Base-by-base conservation (phyloP, 2,113 vertebrate genomes). In the Agelaius tricolor region DNA sequence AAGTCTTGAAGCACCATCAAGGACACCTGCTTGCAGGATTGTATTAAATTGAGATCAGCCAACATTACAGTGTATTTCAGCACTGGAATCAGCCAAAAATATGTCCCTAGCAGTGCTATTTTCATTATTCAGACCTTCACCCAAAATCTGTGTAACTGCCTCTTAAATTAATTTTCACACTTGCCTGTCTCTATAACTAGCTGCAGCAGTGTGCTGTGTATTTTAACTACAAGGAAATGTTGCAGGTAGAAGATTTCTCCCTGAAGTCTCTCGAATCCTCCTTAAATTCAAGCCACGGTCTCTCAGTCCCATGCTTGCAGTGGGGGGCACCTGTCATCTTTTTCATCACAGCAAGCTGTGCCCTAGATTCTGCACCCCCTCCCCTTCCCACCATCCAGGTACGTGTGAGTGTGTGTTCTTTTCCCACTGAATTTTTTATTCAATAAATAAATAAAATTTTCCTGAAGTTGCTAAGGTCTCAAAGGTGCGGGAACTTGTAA, bases 391-490 rank as follows among this genome's bases (percentile, higher is more conserved):
- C 75, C 39, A 5, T 7, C 33, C 91, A 95, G 94, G 91, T 96
- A 91, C 1, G 0, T 73, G 79, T 39, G 84, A 87, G 80, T 68
- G 23, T 75, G 43, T 74, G 68, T 87, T 93, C 85, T 93, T 86
- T 91, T 93, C 73, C 75, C 74, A 90, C 71, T 96, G 89, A 90
- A 85, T 96, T 90, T 93, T 96, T 95, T 91, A 94, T 95, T 93
- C 30, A 2, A 96, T 96, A 97, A 96, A 97, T 96, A 96, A 97
- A 97, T 97, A 96, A 97, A 97, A 96, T 77, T 97, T 90, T 96
- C 74, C 65, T 91, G 91, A 94, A 95, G 89, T 97, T 92, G 54
- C 43, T 65, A 58, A 79, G 82, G 90, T 96, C 94, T 97, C 94
- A 94, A 85, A 95, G 58, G 85, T 78, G 62, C 2, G 9, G 74